A percentile compares a stretch with the other conserved stretches of the same genome.
These are phyloP conservation scores for Kryphioiulus occultus DNA, from an alignment of 2,888 invertebrate genomes.

Conservation along the genomic window DNA sequence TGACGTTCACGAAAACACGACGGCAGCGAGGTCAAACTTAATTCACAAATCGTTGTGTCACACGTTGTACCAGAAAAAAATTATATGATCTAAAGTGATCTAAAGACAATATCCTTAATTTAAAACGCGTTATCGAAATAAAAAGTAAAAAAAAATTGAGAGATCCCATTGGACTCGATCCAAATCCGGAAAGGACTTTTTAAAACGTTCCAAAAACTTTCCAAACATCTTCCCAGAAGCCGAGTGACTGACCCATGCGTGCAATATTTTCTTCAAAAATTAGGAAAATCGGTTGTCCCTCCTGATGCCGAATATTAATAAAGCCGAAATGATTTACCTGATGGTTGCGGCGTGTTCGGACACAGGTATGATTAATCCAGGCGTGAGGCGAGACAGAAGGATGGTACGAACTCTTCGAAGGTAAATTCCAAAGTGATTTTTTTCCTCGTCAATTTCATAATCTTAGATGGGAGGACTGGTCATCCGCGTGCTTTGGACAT, in stretches of 20 bases:
- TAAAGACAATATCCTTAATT: too few relatives aligned
- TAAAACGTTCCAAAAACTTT: background rate
- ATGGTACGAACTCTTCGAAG: background rate
- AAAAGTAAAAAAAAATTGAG: background rate
- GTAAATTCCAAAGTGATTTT: constrained; percentile 17
- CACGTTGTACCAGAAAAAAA: too few relatives aligned
- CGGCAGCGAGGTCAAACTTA: too few relatives aligned
- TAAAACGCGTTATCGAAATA: too few relatives aligned
- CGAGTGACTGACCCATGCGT: background rate
- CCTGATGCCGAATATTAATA: background rate
- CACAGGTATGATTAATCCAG: background rate
- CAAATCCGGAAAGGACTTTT: background rate
- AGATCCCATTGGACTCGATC: background rate
- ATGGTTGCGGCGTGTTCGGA: background rate
- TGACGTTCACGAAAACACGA: too few relatives aligned
- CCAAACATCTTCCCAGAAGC: background rate
- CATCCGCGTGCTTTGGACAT: background rate
- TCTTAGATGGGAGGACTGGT: background rate
- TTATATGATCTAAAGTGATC: too few relatives aligned
- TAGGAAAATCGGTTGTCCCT: background rate
- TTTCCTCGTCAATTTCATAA: background rate
- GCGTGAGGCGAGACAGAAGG: background rate
- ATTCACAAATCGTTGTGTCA: too few relatives aligned
- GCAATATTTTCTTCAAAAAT: background rate
- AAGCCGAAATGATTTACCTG: background rate